These are phyloP conservation scores for Apus apus DNA, from an alignment of 2,113 vertebrate genomes.

Conservation along the genomic window DNA sequence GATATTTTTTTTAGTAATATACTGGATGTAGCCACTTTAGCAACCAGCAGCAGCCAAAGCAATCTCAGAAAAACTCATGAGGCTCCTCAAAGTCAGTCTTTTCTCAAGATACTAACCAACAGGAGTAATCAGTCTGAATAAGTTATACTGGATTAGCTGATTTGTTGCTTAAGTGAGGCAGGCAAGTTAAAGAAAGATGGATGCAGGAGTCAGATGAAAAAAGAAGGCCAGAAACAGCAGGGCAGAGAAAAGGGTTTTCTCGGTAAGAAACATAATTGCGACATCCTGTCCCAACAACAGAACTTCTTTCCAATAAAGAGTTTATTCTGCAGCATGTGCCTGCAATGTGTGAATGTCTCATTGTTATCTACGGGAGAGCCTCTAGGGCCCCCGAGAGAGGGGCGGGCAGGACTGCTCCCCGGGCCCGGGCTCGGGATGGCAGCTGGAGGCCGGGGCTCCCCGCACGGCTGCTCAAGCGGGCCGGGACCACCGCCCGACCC, in stretches of 20 bases:
- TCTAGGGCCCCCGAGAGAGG: too few species aligned
- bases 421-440: neutral
- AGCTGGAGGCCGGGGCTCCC: neutral
- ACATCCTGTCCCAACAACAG: neutral
- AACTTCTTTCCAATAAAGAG: neutral
- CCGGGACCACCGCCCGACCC: fast-evolving
- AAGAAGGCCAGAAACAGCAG: neutral
- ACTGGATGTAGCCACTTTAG: neutral
- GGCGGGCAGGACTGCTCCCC: neutral
- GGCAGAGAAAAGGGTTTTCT: neutral
- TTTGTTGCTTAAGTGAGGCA: neutral
- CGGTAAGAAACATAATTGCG: neutral
- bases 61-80: neutral
- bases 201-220: neutral
- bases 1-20: neutral
- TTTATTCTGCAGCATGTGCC: neutral
- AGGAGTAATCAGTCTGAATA: neutral
- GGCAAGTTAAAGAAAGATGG: neutral
- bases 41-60: neutral
- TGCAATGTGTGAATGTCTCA: neutral
- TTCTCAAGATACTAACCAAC: neutral
- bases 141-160: neutral
- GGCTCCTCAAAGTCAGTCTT: neutral
- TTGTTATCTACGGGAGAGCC: neutral
- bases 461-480: neutral